Evolutionary conservation across 35 echinoderm and acorn worm genomes (phyloP), one percentile per base, ranked within the genome.

Genomic region (Hemicentrotus pulcherrimus): DNA sequence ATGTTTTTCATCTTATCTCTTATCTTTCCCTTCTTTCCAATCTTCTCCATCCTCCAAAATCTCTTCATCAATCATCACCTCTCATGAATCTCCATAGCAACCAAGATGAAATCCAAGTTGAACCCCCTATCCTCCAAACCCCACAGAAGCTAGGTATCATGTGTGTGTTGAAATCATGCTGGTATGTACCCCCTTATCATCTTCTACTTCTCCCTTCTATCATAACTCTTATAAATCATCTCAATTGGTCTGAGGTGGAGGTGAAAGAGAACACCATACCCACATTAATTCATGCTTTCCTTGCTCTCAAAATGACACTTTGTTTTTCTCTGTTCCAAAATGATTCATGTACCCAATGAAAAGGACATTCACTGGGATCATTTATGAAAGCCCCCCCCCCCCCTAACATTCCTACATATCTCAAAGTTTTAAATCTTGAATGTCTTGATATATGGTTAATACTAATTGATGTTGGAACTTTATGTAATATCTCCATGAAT

Each of bases 261-360:
- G 65, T 78, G 65, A 28, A 78, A 78, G 65, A 78, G 19, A 28
- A 78, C 65, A 78, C 65, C 22, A 22, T 28, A 78, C 65, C 19
- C 65, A 78, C 65, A 78, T 78, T 78, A 78, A 78, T 78, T 78
- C 22, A 78, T 78, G 65, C 28, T 78, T 78, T 78, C 65, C 65
- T 78, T n/a, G 7, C 22, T 78, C 65, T 28, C 65, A 22, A 78
- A 78, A 22, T 90, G 88, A 90, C 88, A 90, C 32, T 47, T 90
- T 90, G 88, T 90, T 90, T 90, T 90, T 90, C 88, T 90, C 46
- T 90, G n/a, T 90, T 90, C 32, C 88, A 90, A 11, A 45, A 47
- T 90, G 32, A 90, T 90, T 90, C 15, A 90, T 90, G 32, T 32
- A 18, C 32, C n/a, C 65, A 78, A n/a, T 78, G 28, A 22, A 78